Evolutionary conservation across 2,113 vertebrate genomes (phyloP).

Genomic region (Pogona vitticeps): DNA sequence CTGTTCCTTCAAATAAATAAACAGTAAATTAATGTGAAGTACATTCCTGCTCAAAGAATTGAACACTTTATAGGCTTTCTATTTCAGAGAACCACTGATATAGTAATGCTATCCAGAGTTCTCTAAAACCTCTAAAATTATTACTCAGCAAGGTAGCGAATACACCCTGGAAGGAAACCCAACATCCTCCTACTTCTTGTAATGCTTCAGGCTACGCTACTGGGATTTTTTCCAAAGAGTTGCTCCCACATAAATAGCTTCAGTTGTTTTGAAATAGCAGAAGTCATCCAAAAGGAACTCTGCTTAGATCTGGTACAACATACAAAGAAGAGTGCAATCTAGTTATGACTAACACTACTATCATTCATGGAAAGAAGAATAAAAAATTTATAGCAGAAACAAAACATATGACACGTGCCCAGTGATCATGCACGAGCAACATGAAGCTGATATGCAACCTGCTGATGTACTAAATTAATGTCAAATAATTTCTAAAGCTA

Average conservation of each 20-base stretch:
- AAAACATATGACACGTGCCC: background rate
- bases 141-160: background rate
- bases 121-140: background rate
- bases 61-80: background rate
- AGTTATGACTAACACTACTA: background rate
- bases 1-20: background rate
- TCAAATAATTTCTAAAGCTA: background rate
- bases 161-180: background rate
- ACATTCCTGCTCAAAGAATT: background rate
- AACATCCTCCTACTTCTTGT: background rate
- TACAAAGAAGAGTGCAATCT: background rate
- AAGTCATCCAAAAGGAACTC: background rate
- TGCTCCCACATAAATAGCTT: background rate
- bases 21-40: background rate
- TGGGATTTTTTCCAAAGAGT: fast-evolving
- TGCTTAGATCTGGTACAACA: background rate
- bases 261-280: background rate
- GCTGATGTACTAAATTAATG: background rate
- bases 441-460: background rate
- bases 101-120: background rate
- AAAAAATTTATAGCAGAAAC: background rate
- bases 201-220: background rate
- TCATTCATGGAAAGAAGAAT: background rate
- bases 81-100: background rate
- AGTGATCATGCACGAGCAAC: background rate